phyloP scores from a whole-genome alignment of 2,113 vertebrate genomes.

The Dinomys branickii region DNA sequence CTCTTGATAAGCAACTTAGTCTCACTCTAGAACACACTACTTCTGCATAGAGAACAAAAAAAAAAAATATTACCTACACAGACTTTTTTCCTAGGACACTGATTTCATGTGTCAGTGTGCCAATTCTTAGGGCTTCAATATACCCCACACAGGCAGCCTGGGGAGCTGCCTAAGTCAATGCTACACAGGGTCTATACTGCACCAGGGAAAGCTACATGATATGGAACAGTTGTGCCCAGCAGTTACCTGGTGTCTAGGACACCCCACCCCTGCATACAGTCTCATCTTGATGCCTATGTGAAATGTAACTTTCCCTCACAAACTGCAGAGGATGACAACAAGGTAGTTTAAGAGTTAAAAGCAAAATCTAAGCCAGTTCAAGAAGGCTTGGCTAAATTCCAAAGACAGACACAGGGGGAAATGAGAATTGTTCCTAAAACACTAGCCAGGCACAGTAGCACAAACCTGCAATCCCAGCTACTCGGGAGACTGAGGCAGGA shows the following conservation, averaged over 20 bases:
- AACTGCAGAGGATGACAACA: rapidly evolving
- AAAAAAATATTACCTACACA: background rate
- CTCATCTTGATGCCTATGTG: rapidly evolving
- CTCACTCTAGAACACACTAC: background rate
- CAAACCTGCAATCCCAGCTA: background rate
- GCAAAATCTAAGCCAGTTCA: background rate
- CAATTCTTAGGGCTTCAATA: rapidly evolving
- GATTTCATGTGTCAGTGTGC: background rate
- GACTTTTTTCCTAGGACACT: background rate
- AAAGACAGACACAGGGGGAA: background rate
- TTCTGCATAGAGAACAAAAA: background rate
- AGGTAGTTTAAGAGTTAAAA: rapidly evolving
- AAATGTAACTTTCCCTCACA: background rate
- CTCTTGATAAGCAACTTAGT: background rate
- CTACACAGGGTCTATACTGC: rapidly evolving
- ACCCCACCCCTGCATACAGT: background rate
- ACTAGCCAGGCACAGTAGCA: background rate
- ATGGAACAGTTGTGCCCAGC: rapidly evolving
- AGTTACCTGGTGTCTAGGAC: rapidly evolving
- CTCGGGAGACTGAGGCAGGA: background rate
- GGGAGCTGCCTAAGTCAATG: rapidly evolving
- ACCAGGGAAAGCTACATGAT: rapidly evolving
- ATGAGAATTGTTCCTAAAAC: background rate
- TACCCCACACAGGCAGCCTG: rapidly evolving
- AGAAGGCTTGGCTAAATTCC: background rate